phyloP scores from a whole-genome alignment of 2,797 vertebrate genomes.

The Sternarchorhynchus goeldii region DNA sequence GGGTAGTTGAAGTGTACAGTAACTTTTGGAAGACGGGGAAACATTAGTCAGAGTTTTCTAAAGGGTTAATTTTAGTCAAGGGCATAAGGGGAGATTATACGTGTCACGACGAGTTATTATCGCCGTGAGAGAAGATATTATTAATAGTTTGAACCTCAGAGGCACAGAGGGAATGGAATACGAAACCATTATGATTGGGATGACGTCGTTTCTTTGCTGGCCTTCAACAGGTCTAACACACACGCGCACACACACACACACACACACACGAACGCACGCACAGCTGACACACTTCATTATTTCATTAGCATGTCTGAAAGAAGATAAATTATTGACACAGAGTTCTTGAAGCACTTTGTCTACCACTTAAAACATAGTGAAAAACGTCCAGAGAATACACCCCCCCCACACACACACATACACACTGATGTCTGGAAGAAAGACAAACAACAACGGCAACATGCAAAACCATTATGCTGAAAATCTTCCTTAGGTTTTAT shows the following conservation, averaged over 20 bases:
- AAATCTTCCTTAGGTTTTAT: neutral
- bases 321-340: no score
- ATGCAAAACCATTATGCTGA: neutral
- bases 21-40: slow-evolving; percentile 50
- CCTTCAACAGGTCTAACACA: neutral
- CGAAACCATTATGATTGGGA: slow-evolving; percentile 4
- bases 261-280: neutral
- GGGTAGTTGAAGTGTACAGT: slow-evolving; percentile 51
- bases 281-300: neutral
- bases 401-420: slow-evolving; percentile 11
- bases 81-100: slow-evolving; percentile 48
- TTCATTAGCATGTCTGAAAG: no score
- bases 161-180: slow-evolving; percentile 2
- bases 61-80: slow-evolving; percentile 71
- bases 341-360: no score
- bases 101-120: slow-evolving; percentile 40
- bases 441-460: neutral
- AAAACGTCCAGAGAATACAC: no score
- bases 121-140: slow-evolving; percentile 44
- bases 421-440: neutral
- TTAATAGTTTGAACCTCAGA: slow-evolving; percentile 38
- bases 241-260: neutral
- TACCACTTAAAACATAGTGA: no score
- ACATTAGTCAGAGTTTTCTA: slow-evolving; percentile 53
- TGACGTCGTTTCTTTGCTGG: neutral